Evolutionary conservation across 2,888 invertebrate genomes (phyloP), one percentile per base, ranked within the genome.

Genomic region (Elegia similella): DNA sequence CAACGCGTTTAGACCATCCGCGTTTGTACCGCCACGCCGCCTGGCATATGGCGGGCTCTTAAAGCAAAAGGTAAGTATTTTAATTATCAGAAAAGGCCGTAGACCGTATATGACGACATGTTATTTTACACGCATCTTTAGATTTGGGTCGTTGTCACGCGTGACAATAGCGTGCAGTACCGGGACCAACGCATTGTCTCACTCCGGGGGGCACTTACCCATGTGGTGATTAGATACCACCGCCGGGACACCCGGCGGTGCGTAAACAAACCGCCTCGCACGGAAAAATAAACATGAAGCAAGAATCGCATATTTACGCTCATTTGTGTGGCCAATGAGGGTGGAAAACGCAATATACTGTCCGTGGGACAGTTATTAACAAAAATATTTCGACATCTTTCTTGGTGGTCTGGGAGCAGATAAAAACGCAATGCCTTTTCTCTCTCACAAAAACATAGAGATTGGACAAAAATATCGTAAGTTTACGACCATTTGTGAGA

Each of bases 161-260:
- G 48, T 57, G 55, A 52, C 57, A 55, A 34, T 50, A 23, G 42
- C 42, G 59, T 55, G 54, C 42, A 30, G 34, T 16, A 34, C 46
- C 54, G 59, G 83, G 89, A 89, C 90, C 90, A 88, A 88, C 88
- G 90, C 90, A 89, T 88, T 87, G 90, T 88, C 86, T 80, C 87
- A 66, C 75, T 68, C 82, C 81, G 72, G 89, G 90, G 90, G 90
- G 88, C 90, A 90, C 75, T 89, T 83, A 88, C 89, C 89, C 88
- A 89, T 76, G 77, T 47, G 55, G 16, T 47, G 89, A 88, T 89
- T 88, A 88, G 88, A 89, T 87, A 88, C 71, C 80, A 72, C n/a
- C 75, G 61, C 65, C 67, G 75, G 67, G 70, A 68, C 69, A 72
- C 62, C 65, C 67, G 66, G 62, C 67, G 70, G 65, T 71, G 70